Conservation (phyloP, 2,888 invertebrate genomes). For the Agriopis leucophaearia region DNA sequence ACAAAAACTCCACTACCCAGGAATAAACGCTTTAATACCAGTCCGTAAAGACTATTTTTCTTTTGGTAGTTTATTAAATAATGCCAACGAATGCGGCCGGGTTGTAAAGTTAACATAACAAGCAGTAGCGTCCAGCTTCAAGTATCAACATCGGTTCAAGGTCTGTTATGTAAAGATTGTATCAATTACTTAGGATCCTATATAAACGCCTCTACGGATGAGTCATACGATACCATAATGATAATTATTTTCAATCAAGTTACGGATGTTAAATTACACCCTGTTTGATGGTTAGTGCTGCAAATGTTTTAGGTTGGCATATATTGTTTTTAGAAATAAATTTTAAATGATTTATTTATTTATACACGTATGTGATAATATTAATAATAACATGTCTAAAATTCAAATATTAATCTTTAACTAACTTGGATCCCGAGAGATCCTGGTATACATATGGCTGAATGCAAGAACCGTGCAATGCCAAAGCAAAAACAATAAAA, state of each 20-base stretch:
- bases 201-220: no score
- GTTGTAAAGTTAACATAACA: conserved; percentile 18
- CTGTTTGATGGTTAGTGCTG: no score
- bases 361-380: no score
- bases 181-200: not conserved
- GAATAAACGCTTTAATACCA: conserved; percentile 3
- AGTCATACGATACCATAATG: no score
- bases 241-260: no score
- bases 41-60: conserved; percentile 14
- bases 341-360: no score
- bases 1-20: not conserved
- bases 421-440: no score
- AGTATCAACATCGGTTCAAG: conserved; percentile 35
- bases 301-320: no score
- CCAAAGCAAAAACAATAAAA: not conserved
- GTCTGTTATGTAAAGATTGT: conserved; percentile 30
- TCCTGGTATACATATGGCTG: conserved; percentile 4
- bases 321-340: no score
- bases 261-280: no score
- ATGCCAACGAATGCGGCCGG: conserved; percentile 24
- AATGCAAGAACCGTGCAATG: not conserved
- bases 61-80: conserved; percentile 1
- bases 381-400: no score
- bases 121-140: conserved; percentile 37
- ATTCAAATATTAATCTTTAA: no score